phyloP scores from a whole-genome alignment of 2,797 vertebrate genomes.

The Myotis myotis region DNA sequence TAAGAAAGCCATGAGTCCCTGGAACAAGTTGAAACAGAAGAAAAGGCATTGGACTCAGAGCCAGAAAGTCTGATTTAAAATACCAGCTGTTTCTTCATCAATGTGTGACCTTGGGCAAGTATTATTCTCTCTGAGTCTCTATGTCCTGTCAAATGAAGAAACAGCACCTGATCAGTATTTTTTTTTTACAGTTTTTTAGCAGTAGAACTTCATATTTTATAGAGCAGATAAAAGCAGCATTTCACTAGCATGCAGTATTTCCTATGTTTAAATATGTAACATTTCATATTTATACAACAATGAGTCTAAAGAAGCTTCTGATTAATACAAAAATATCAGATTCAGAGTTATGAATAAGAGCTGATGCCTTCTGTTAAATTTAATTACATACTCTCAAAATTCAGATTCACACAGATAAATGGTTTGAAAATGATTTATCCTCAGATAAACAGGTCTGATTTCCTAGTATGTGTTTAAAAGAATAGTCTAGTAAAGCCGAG shows the following conservation, averaged over 20 bases:
- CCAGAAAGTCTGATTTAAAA: conserved; percentile 74
- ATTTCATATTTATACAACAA: not conserved
- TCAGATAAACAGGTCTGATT: not conserved
- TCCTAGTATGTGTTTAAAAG: not conserved
- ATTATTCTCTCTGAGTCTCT: conserved; percentile 53
- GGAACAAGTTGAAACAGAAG: conserved; percentile 74
- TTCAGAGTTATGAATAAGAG: not conserved
- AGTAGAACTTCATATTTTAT: conserved; percentile 3
- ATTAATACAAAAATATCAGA: conserved; percentile 20
- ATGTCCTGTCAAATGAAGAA: conserved; percentile 29
- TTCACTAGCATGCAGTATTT: not conserved
- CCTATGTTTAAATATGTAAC: not conserved
- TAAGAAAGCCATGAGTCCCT: conserved; percentile 28
- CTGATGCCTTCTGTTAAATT: not conserved
- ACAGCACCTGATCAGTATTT: not conserved
- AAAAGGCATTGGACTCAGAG: conserved; percentile 27
- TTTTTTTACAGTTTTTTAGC: not conserved
- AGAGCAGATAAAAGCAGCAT: conserved; percentile 1
- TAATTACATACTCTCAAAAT: not conserved
- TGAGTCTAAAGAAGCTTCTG: not conserved
- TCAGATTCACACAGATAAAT: not conserved
- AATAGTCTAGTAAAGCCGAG: not conserved
- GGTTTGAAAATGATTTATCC: not conserved
- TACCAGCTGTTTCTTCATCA: conserved; percentile 62
- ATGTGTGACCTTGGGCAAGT: conserved; percentile 66